These are phyloP conservation scores for Ctenopoma kingsleyae DNA, from an alignment of 2,797 vertebrate genomes.

Conservation along the genomic window DNA sequence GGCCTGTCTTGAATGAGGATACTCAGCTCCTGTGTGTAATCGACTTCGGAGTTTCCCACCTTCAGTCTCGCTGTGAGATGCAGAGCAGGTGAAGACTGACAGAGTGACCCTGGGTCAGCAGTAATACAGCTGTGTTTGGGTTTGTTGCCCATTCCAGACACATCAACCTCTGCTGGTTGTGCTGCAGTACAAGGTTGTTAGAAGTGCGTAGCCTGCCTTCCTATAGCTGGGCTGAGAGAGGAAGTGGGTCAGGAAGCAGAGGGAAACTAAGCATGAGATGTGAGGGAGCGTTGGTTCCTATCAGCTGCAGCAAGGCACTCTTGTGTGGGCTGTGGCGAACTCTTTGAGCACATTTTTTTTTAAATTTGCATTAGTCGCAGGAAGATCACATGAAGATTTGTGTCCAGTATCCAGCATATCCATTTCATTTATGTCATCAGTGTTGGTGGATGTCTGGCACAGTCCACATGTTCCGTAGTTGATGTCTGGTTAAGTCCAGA, in stretches of 20 bases:
- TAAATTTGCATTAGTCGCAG: conserved; percentile 12
- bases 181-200: conserved; percentile 39
- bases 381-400: conserved; percentile 7
- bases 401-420: conserved; percentile 1
- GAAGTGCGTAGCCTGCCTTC: conserved; percentile 47
- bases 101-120: conserved; percentile 31
- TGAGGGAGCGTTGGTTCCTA: conserved; percentile 55
- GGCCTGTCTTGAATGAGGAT: conserved; percentile 27
- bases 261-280: conserved; percentile 72
- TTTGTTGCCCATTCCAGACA: conserved; percentile 59
- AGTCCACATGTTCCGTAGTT: conserved; percentile 2
- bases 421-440: conserved; percentile 7
- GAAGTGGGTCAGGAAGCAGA: conserved; percentile 82
- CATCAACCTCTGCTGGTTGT: conserved; percentile 49
- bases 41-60: conserved; percentile 26
- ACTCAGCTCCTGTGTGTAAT: conserved; percentile 21
- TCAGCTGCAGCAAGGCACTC: conserved; percentile 34
- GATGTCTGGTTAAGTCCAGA: not conserved
- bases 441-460: not conserved
- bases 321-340: conserved; percentile 33
- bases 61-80: conserved; percentile 4
- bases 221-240: conserved; percentile 54
- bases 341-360: conserved; percentile 20
- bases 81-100: conserved; percentile 49
- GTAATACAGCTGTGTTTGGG: conserved; percentile 68